A percentile compares a stretch with the other conserved stretches of the same genome.
These are phyloP conservation scores for Myotis daubentonii DNA, from an alignment of 2,797 vertebrate genomes.

Conservation along the genomic window DNA sequence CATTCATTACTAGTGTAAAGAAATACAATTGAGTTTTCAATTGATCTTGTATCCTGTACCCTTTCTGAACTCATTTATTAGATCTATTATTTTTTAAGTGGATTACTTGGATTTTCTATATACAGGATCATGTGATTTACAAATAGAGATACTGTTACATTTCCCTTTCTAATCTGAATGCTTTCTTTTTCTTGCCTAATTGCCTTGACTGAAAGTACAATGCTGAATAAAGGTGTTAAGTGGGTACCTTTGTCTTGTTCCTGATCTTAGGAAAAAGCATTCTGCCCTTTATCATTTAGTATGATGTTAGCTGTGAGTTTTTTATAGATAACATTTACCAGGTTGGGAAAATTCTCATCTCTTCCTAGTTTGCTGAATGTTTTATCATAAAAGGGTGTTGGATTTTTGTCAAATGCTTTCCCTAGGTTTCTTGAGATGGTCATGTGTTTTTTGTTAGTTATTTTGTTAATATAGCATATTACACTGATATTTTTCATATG, in stretches of 20 bases:
- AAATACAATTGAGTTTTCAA: background rate
- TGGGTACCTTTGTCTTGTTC: background rate
- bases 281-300: background rate
- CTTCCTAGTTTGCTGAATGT: background rate
- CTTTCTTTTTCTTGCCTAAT: background rate
- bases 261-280: background rate
- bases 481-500: slow-evolving; percentile 35
- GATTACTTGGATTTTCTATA: background rate
- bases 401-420: slow-evolving; percentile 8
- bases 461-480: background rate
- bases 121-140: background rate
- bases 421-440: background rate
- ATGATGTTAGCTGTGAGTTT: background rate
- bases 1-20: background rate
- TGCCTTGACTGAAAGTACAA: background rate
- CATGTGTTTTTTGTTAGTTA: background rate
- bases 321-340: background rate
- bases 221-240: background rate
- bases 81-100: background rate
- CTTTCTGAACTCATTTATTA: background rate
- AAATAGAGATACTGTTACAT: background rate
- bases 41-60: background rate
- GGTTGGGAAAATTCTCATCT: background rate
- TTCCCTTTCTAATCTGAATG: background rate
- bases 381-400: background rate